A percentile compares a stretch with the other conserved stretches of the same genome.
These are phyloP conservation scores for Patella depressa DNA, from an alignment of 2,888 invertebrate genomes.

Conservation along the genomic window DNA sequence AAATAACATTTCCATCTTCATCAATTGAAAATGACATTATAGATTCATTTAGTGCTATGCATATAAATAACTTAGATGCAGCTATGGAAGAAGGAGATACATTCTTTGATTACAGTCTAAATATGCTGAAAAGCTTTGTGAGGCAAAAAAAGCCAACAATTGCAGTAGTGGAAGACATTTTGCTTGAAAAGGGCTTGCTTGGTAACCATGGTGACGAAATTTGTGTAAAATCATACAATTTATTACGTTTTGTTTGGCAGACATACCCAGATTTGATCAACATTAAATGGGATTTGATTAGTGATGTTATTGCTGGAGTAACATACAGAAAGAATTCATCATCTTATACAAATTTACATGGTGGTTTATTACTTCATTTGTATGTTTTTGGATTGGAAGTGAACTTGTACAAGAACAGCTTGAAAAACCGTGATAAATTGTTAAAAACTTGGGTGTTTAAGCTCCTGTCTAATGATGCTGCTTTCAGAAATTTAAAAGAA, in stretches of 20 bases:
- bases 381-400: constrained; percentile 4
- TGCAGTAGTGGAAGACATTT: constrained; percentile 24
- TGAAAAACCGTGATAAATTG: background rate
- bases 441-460: constrained; percentile 34
- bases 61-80: constrained; percentile 38
- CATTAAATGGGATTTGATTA: constrained; percentile 36
- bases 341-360: background rate
- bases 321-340: background rate
- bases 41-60: constrained; percentile 29
- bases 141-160: constrained; percentile 27
- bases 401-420: background rate
- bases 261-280: constrained; percentile 36
- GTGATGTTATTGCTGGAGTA: background rate
- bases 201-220: constrained; percentile 19
- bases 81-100: constrained; percentile 38
- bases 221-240: constrained; percentile 30
- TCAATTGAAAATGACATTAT: constrained; percentile 13
- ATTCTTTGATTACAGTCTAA: constrained; percentile 38
- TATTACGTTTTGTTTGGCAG: constrained; percentile 33
- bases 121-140: constrained; percentile 36
- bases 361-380: background rate
- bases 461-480: constrained; percentile 38
- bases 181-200: constrained; percentile 30
- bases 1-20: background rate
- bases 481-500: constrained; percentile 34